Evolutionary conservation across 2,113 vertebrate species (phyloP), one percentile per base, ranked within the genome.

Genomic region (Xenopus borealis): DNA sequence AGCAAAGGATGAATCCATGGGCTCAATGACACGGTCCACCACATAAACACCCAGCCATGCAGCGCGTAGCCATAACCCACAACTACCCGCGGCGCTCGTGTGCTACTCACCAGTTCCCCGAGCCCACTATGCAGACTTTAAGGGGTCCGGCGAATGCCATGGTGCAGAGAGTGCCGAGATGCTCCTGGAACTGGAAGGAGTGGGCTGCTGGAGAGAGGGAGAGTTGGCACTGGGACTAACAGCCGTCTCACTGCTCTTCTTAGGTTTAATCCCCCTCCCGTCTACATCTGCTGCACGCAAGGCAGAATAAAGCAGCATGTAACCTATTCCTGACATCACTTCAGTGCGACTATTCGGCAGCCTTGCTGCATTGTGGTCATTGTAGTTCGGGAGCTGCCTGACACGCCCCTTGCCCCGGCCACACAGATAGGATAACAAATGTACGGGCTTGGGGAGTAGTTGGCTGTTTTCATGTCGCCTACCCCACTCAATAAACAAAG

Each of bases 51-150:
- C 45, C 12, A 8, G 45, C 45, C 45, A 7, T 12, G 7, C n/a
- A 46, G 7, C 45, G 46, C 9, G 3, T 14, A 10, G n/a, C n/a
- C n/a, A n/a, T n/a, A 50, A 4, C 46, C 46, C 46, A 12, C 7
- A 8, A 46, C 7, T 12, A 46, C 12, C 45, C 45, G n/a, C n/a
- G 23, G 23, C 23, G 2, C 23, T 27, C 23, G 2, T 27, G 23
- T 27, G 7, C 40, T 76, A 85, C 91, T 95, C 85, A 97, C 95
- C 95, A 96, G 91, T 96, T 97, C 55, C 95, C 95, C 1, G 95
- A 97, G 79, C 95, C 95, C 75, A 96, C 91, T 82, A 96, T 89
- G 84, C 93, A 95, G 63, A 96, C 94, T 88, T 86, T 93, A 66
- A 96, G 85, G 0, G 94, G 94, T 12, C 80, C 79, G 46, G 80